Evolutionary conservation across 2,888 invertebrate genomes (phyloP).

Genomic region (Stenoptilia bipunctidactyla): DNA sequence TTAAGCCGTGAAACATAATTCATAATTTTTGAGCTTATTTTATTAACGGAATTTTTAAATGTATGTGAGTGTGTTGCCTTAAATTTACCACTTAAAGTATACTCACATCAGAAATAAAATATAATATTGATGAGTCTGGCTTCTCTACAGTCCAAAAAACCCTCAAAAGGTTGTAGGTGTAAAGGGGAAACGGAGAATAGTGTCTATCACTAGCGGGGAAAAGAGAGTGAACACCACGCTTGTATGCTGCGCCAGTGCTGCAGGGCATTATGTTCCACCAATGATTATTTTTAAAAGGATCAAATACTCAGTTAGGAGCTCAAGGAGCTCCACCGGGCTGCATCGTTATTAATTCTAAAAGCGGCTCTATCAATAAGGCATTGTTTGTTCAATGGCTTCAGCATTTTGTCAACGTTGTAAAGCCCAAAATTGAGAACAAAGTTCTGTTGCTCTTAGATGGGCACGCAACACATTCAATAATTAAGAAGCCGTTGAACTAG

Average conservation of each 20-base stretch:
- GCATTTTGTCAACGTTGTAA: slow-evolving; percentile 4
- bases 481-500: slow-evolving; percentile 14
- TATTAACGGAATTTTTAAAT: too few species aligned
- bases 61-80: too few species aligned
- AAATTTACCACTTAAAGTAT: too few species aligned
- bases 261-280: slow-evolving; percentile 5
- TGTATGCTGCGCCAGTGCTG: not conserved
- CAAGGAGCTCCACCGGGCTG: slow-evolving; percentile 11
- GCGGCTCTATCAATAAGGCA: slow-evolving; percentile 3
- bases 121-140: slow-evolving; percentile 12
- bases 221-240: slow-evolving; percentile 3
- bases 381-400: slow-evolving; percentile 5
- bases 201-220: slow-evolving; percentile 10
- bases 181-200: slow-evolving; percentile 11
- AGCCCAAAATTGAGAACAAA: slow-evolving; percentile 9
- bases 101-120: too few species aligned
- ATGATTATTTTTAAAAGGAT: slow-evolving; percentile 5
- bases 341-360: slow-evolving; percentile 6
- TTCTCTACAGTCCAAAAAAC: slow-evolving; percentile 12
- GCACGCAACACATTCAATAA: slow-evolving; percentile 15
- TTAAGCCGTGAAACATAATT: too few species aligned
- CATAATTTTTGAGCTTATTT: too few species aligned
- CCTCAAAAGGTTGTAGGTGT: slow-evolving; percentile 11
- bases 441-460: slow-evolving; percentile 14
- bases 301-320: not conserved